Base-by-base conservation (phyloP, 2,888 invertebrate genomes). In the Biston stratarius region DNA sequence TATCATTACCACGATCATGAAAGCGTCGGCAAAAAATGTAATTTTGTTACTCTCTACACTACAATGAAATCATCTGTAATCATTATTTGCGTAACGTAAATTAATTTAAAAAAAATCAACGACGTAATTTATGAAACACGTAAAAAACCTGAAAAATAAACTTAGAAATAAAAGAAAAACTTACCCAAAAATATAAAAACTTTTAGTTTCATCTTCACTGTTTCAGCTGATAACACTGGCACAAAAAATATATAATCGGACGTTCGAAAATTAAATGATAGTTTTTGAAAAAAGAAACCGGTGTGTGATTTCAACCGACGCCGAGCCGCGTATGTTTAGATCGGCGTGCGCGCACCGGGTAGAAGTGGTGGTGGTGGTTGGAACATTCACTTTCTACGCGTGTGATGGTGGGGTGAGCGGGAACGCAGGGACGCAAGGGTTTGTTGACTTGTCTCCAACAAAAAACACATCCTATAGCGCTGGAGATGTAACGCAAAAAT, bases 321-420 rank as follows among this genome's bases (percentile, higher is more conserved):
- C 87, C 85, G 77, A 76, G 74, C 83, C 92, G 92, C 92, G 88
- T 93, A 82, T 93, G 91, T 81, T 68, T 78, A 77, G 71, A 77
- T 83, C 74, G 82, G 83, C 83, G 80, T 80, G 74, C 72, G 81
- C 79, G 77, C 74, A 71, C 75, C 72, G 66, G 74, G 71, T 74
- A 69, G 72, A 72, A 70, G 81, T 83, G 81, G 78, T 77, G 81
- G 78, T 77, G 78, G 82, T 75, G 73, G 72, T 47, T 58, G 70
- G 69, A 81, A 87, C 93, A 82, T 92, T 94, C 93, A 93, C 93
- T 94, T 94, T 94, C 93, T 91, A 91, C 36, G 24, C 6, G 15
- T 11, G 5, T 36, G 9, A 81, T 90, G 83, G 92, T 86, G 91
- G 91, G 91, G 92, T 80, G 80, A 79, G 79, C 79, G 80, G 88